A percentile compares a stretch with the other conserved stretches of the same genome.
Evolutionary conservation across 2,888 invertebrate species (phyloP).

Genomic region (Acleris emargana): DNA sequence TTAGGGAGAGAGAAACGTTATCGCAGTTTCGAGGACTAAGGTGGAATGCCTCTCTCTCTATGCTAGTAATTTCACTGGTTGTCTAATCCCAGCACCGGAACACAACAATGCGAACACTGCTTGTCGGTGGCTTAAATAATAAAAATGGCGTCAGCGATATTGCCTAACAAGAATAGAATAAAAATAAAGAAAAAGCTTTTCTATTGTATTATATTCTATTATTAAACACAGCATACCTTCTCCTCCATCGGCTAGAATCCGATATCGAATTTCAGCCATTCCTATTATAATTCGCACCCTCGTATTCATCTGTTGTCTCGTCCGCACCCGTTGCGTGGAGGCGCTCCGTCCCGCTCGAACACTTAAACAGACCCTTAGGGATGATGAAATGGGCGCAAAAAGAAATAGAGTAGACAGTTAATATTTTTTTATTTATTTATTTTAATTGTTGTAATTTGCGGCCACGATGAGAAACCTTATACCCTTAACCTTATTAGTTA

Average conservation of each 20-base stretch:
- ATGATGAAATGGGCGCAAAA: slow-evolving; percentile 44
- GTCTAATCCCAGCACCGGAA: too few relatives aligned
- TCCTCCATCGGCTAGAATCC: slow-evolving; percentile 10
- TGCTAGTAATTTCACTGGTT: too few relatives aligned
- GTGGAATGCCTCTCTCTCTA: too few relatives aligned
- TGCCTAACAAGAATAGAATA: too few relatives aligned
- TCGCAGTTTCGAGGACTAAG: too few relatives aligned
- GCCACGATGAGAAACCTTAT: background rate
- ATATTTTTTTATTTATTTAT: slow-evolving; percentile 14
- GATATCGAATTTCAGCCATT: slow-evolving; percentile 35
- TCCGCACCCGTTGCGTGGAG: slow-evolving; percentile 40
- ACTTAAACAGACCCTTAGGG: slow-evolving; percentile 56
- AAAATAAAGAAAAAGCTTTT: background rate
- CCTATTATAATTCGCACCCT: slow-evolving; percentile 32
- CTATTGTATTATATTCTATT: background rate
- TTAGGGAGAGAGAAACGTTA: too few relatives aligned
- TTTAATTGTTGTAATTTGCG: too few relatives aligned
- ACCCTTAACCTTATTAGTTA: too few relatives aligned
- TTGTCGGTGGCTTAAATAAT: too few relatives aligned
- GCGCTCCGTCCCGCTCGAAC: slow-evolving; percentile 46
- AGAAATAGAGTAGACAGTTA: slow-evolving; percentile 41
- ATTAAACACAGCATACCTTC: slow-evolving; percentile 4
- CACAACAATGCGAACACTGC: too few relatives aligned
- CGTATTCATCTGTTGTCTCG: slow-evolving; percentile 39
- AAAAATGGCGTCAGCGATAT: too few relatives aligned